Evolutionary conservation across 2,888 invertebrate species (phyloP), one percentile per base, ranked within the genome.

Genomic region (Pseudococcus jackbeardsleyi): DNA sequence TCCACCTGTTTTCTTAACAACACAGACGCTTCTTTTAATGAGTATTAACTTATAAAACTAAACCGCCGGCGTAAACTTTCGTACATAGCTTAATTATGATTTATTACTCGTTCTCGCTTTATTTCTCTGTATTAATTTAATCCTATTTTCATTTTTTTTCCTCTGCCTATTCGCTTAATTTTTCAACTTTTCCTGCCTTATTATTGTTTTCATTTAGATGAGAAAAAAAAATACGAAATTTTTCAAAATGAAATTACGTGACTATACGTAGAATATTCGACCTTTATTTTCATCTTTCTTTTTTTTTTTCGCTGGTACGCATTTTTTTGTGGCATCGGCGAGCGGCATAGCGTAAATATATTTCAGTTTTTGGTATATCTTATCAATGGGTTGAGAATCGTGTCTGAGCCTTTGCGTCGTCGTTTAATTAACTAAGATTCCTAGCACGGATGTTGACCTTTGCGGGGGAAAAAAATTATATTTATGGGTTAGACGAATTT

Each of bases 351-450:
- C 26, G 26, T 33, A 33, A 33, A 33, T 64, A 77, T 39, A 77
- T 77, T 77, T 77, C 17, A 12, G 77, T 39, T 39, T 39, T 33
- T 33, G 26, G 77, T 77, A 64, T 64, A 77, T 77, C 77, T 77
- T 77, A 77, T 77, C 77, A 77, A 39, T 77, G 77, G 39, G 77
- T 77, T 39, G 33, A 77, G 39, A 77, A 77, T 77, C 77, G 39
- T 77, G 77, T 77, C 77, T 39, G 77, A 77, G 77, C 77, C 33
- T 64, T 39, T 33, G 77, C 77, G 77, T 77, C 33, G 77, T 77
- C 77, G 33, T 77, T 77, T 77, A 77, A 77, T 77, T 77, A 77
- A 77, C 77, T 77, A 77, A 77, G 77, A 77, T 39, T 77, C 77
- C 39, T 33, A 33, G 77, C 77, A 77, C 39, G 77, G 77, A 77